Conservation (phyloP, 1,140 invertebrate genomes). For the Chelonus insularis region DNA sequence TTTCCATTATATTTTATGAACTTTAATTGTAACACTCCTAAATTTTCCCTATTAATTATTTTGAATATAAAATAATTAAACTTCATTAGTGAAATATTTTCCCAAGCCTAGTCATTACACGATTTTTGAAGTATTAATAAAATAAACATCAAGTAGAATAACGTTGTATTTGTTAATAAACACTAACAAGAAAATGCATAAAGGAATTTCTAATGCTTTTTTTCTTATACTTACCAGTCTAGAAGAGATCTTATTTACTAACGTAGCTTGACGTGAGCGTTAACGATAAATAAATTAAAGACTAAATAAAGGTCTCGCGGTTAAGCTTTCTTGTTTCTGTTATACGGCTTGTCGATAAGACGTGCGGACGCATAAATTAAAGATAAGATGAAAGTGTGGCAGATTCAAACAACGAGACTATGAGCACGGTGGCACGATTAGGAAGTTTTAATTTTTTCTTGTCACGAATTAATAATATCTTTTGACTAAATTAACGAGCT, state of each 20-base stretch:
- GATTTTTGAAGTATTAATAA: too few species aligned
- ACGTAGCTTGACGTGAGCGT: neutral
- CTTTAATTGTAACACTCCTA: too few species aligned
- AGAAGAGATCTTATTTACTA: neutral
- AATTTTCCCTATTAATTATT: too few species aligned
- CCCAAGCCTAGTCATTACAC: too few species aligned
- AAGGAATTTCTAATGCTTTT: neutral
- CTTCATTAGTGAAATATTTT: too few species aligned
- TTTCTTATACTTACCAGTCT: neutral
- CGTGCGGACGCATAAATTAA: constrained; percentile 32
- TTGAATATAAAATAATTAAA: too few species aligned
- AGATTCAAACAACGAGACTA: constrained; percentile 8
- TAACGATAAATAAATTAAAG: constrained; percentile 25
- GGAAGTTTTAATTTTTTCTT: constrained; percentile 22
- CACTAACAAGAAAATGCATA: too few species aligned
- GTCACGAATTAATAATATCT: constrained; percentile 22
- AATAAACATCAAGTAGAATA: too few species aligned
- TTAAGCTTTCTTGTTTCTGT: neutral
- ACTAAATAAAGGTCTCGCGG: constrained; percentile 18
- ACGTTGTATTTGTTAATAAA: too few species aligned
- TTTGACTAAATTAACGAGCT: neutral
- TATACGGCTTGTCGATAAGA: constrained; percentile 21
- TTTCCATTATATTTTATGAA: too few species aligned
- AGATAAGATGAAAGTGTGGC: constrained; percentile 29
- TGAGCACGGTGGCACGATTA: neutral